Base-by-base conservation (phyloP, 1,140 invertebrate genomes). In the Microplitis mediator region DNA sequence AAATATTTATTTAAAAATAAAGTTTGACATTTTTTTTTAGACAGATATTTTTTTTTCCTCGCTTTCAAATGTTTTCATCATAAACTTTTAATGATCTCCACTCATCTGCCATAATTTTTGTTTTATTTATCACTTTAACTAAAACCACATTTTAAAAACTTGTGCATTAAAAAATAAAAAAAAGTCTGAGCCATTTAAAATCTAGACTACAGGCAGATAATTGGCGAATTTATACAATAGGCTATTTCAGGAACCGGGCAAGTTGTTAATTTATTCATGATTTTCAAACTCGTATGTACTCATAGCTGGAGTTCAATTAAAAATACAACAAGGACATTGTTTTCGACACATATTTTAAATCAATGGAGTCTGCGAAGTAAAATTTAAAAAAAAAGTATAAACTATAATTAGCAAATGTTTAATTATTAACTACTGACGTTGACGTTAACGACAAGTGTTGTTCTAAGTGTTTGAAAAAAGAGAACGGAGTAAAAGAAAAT, bases 151-250 rank as follows among this genome's bases (percentile, higher is more conserved):
- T 45, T 45, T 11, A 9, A 45, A 9, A 45, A 45, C 4, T 45
- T 45, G 1, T 6, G 39, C 6, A 11, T 2, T 9, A 45, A 45
- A 45, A 45, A 45, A 45, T 8, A 5, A 36, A 56, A 34, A 68
- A 51, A n/a, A 31, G 31, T 68, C 23, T 23, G 32, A 23, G 52
- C 51, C 45, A 58, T 52, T 14, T 35, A 16, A 67, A 32, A 68
- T 34, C 51, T n/a, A 31, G 54, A 52, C 66, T 36, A 34, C 35
- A 11, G 66, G 23, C 54, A 52, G 9, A 14, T 34, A 9, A 68
- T 68, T 68, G 66, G 51, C 35, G 66, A 68, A 68, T 68, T 45
- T 45, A 32, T 68, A 56, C 52, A 68, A 68, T 68, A 51, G 31
- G 50, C 66, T 68, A 68, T 68, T 68, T 68, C 14, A 5, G 66